Evolutionary conservation across 1,140 invertebrate genomes (phyloP), one percentile per base, ranked within the genome.

Genomic region (Nebria ingens): DNA sequence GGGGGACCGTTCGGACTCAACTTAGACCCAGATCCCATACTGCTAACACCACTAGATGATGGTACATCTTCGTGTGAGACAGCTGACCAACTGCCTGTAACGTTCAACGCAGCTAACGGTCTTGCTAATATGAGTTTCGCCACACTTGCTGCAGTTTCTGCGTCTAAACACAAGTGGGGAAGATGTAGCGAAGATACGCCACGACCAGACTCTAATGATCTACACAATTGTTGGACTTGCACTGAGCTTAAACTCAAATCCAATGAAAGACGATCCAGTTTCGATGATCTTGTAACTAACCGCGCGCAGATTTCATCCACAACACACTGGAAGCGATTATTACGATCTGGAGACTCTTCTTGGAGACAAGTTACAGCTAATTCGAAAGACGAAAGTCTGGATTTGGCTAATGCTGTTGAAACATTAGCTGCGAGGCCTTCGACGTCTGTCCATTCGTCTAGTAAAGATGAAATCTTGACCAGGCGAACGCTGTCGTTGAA

Each of bases 121-220:
- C 76, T 65, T 49, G 67, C 66, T 42, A 69, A 68, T 9, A 79
- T 68, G 11, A 79, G 58, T 20, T 70, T 61, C 2, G 76, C 70
- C 9, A 78, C 66, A 15, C 75, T 73, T 25, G 69, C 65, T 1
- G 79, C 67, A 6, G 76, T 77, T 23, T 77, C 71, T 50, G 73
- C 68, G 19, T 77, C 78, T 58, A 77, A 80, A 19, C 77, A 71
- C 51, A 79, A 68, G 65, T 79, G 78, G 21, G 78, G 77, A 56
- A 80, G 68, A 58, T 79, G 77, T 40, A 80, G 62, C 20, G 75
- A 71, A 45, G 76, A 70, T 20, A 80, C 68, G 60, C 75, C 72
- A 50, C 68, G 62, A 56, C 72, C 74, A 60, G 67, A 63, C 51
- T 72, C 68, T n/a, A 77, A 67, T 9, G 72, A 68, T 1, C 63